Evolutionary conservation across 2,888 invertebrate species (phyloP).

Genomic region (Hemaris fuciformis): DNA sequence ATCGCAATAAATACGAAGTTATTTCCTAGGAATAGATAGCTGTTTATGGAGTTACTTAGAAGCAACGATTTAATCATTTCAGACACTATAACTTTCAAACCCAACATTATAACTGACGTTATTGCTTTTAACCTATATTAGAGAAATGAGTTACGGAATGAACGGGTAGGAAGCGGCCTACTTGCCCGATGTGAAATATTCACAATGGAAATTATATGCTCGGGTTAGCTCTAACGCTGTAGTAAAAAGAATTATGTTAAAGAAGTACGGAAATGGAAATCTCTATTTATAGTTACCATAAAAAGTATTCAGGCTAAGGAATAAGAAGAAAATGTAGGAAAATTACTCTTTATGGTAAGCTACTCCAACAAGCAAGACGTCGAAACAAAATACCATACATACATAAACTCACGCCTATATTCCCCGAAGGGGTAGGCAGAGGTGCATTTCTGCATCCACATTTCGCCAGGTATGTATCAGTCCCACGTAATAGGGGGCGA

Average conservation of each 20-base stretch:
- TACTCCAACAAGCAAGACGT: too few species aligned
- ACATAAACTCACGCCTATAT: too few species aligned
- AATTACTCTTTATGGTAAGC: too few species aligned
- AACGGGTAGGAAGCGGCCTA: slow-evolving; percentile 4
- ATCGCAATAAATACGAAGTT: background rate
- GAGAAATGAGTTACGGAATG: slow-evolving; percentile 2
- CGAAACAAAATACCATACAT: too few species aligned
- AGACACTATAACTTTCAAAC: slow-evolving; percentile 4
- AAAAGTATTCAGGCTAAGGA: too few species aligned
- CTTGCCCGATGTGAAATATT: slow-evolving; percentile 1
- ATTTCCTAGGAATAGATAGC: slow-evolving; percentile 3
- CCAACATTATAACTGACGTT: background rate
- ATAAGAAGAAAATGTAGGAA: too few species aligned
- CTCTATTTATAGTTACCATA: too few species aligned
- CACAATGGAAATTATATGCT: background rate
- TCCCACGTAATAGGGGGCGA: too few species aligned
- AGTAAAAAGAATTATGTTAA: background rate
- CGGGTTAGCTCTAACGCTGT: background rate
- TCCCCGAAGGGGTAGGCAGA: too few species aligned
- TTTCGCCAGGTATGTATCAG: too few species aligned
- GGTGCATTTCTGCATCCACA: too few species aligned
- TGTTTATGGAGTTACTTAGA: background rate
- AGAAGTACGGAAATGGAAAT: background rate
- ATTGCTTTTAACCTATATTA: slow-evolving; percentile 9
- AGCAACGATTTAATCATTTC: slow-evolving; percentile 3